These are phyloP conservation scores for Apodemia mormo DNA, from an alignment of 2,888 invertebrate genomes.

Conservation along the genomic window DNA sequence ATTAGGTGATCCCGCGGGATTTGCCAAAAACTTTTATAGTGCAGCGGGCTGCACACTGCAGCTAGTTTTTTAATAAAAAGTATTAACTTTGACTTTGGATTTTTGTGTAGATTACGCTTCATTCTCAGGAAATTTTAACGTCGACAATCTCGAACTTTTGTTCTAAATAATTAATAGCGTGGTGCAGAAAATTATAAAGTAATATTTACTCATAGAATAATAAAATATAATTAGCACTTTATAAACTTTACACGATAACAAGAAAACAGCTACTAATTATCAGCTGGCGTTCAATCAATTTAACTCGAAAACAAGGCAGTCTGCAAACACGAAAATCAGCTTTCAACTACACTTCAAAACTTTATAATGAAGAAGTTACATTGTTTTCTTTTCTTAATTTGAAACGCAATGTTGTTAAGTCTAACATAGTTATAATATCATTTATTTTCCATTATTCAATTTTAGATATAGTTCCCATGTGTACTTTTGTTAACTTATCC, in stretches of 20 bases:
- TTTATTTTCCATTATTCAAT: not conserved
- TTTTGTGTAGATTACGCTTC: too few species aligned
- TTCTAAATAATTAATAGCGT: too few species aligned
- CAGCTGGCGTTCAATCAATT: constrained; percentile 74
- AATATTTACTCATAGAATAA: too few species aligned
- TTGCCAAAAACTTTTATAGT: too few species aligned
- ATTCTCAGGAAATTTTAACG: too few species aligned
- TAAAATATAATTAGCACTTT: not conserved
- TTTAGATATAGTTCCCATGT: not conserved
- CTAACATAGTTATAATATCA: not conserved
- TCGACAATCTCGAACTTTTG: too few species aligned
- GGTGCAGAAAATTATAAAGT: too few species aligned
- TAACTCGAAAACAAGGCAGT: constrained; percentile 64
- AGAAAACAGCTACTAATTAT: constrained; percentile 53
- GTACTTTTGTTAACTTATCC: not conserved
- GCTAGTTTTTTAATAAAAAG: too few species aligned
- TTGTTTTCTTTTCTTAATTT: constrained; percentile 17
- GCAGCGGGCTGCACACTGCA: too few species aligned
- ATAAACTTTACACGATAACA: constrained; percentile 6
- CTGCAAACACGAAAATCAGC: constrained; percentile 46
- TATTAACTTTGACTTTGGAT: too few species aligned
- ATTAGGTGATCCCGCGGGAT: too few species aligned
- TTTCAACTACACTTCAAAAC: constrained; percentile 27
- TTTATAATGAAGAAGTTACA: constrained; percentile 18
- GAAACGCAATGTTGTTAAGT: constrained; percentile 4